A percentile compares a stretch with the other conserved stretches of the same genome.
Conservation (phyloP, 1,140 invertebrate genomes). For the Nebria ingens region DNA sequence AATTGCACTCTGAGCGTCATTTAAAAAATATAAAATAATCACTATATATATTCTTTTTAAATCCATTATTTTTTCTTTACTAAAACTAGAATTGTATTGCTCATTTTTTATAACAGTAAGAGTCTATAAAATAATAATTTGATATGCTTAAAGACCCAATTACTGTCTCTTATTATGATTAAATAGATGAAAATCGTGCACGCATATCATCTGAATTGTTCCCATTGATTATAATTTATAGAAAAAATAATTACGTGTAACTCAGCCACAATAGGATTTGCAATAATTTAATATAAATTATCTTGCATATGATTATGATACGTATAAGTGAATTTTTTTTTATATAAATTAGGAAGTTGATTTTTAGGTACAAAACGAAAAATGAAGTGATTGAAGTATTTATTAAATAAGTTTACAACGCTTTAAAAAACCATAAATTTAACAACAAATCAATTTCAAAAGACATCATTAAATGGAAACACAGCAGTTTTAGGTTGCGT, state of each 20-base stretch:
- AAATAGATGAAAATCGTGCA: too few relatives aligned
- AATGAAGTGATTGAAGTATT: neutral
- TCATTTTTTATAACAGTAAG: neutral
- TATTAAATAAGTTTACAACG: neutral
- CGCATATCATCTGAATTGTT: too few relatives aligned
- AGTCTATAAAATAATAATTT: neutral
- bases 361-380: neutral
- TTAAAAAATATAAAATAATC: neutral
- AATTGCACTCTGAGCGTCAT: neutral
- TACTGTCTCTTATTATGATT: too few relatives aligned
- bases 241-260: too few relatives aligned
- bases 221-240: too few relatives aligned
- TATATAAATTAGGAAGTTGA: neutral
- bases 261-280: too few relatives aligned
- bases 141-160: neutral
- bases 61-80: neutral
- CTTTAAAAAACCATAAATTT: too few relatives aligned
- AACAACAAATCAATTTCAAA: conserved; percentile 28
- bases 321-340: too few relatives aligned
- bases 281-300: too few relatives aligned
- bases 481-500: conserved; percentile 57
- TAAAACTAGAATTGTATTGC: neutral
- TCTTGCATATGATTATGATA: too few relatives aligned
- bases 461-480: conserved; percentile 81
- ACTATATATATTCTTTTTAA: neutral